Conservation (phyloP, 1,140 invertebrate species). For the Scaptodrosophila lebanonensis region DNA sequence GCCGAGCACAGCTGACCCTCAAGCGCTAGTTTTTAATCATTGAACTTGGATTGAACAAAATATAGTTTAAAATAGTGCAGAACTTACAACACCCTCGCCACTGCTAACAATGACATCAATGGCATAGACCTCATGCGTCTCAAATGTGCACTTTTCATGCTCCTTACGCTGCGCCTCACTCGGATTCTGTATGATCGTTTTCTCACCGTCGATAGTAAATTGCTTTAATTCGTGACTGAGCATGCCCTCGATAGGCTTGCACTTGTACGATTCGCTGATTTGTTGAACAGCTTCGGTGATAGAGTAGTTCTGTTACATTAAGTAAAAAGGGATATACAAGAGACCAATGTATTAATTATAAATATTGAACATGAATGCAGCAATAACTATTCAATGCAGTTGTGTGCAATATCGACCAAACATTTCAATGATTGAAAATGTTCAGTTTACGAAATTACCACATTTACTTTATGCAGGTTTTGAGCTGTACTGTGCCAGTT, state of each 20-base stretch:
- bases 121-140: conserved; percentile 98
- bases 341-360: not conserved
- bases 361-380: not conserved
- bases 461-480: conserved; percentile 42
- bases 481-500: conserved; percentile 37
- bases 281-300: conserved; percentile 96
- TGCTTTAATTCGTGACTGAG: conserved; percentile 98
- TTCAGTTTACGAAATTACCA: conserved; percentile 65
- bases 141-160: conserved; percentile 97
- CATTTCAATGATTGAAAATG: conserved; percentile 51
- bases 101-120: conserved; percentile 98
- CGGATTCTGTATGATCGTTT: conserved; percentile 99
- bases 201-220: conserved; percentile 98
- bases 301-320: conserved; percentile 86
- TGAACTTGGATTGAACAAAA: too few relatives aligned
- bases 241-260: conserved; percentile 99
- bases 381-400: too few relatives aligned
- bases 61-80: not conserved
- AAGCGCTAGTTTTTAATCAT: conserved; percentile 73
- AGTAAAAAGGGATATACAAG: not conserved
- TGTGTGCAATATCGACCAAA: conserved; percentile 69
- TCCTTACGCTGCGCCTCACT: conserved; percentile 98
- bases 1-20: conserved; percentile 44
- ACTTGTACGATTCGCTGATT: conserved; percentile 93
- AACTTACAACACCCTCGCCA: conserved; percentile 88